Evolutionary conservation across 53 echinoderm and acorn worm species (phyloP), one percentile per base, ranked within the genome.

Genomic region (Stichopus horrens): DNA sequence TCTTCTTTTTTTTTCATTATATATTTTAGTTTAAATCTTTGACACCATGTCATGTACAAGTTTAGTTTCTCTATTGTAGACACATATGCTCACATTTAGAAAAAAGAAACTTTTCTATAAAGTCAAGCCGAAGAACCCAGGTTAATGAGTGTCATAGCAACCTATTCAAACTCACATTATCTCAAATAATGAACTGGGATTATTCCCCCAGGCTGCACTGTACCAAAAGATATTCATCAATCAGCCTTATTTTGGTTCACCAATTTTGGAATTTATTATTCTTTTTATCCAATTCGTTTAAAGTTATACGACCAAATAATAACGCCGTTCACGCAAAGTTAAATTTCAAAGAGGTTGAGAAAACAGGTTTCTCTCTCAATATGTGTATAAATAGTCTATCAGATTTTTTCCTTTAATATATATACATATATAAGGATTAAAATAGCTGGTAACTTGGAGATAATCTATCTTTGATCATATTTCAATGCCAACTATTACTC

Each of bases 121-220:
- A 63, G 71, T 20, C 21, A 81, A 18, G 53, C 81, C 81, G 81
- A 58, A 57, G 81, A 18, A 23, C 58, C 52, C 81, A 81, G 81
- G 81, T 81, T 81, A 81, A 81, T 81, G 81, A 81, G 81, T 56
- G 81, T 81, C 81, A 57, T 81, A 81, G 81, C 57, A 81, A 81
- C 81, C 81, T 6, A 81, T 81, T 81, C 81, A 81, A 56, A 81
- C 57, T 81, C 81, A 81, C 58, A 81, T 81, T 81, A 81, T 56
- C 57, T 81, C 81, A 56, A 81, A 81, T 81, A 81, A 81, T 81
- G 81, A 81, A 81, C 58, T 56, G 19, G 57, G 58, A 81, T 81
- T 81, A 58, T 57, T 18, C 81, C 81, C 58, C 57, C 21, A 81
- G 81, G 81, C 19, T 56, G 55, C 13, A 58, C 57, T 57, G 21